Evolutionary conservation across 2,888 invertebrate species (phyloP).

Genomic region (Diachrysia chrysitis): DNA sequence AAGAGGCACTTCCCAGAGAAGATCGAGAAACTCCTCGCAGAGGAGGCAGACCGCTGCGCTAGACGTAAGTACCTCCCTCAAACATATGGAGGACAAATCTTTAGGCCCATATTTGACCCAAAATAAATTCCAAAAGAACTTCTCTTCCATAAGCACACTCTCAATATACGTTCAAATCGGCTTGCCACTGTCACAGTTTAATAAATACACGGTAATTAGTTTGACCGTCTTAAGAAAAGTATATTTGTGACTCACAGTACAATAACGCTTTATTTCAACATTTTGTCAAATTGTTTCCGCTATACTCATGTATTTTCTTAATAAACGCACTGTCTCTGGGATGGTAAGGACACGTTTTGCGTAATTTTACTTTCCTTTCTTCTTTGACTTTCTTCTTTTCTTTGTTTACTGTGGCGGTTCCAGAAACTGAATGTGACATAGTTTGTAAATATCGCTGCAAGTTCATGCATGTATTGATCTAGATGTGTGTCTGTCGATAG

Average conservation of each 20-base stretch:
- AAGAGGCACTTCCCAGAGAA: conserved; percentile 96
- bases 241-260: conserved; percentile 69
- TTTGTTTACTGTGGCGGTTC: conserved; percentile 73
- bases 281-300: conserved; percentile 74
- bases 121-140: conserved; percentile 54
- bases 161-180: conserved; percentile 59
- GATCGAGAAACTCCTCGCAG: conserved; percentile 94
- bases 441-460: conserved; percentile 61
- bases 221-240: conserved; percentile 37
- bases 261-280: conserved; percentile 70
- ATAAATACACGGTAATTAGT: conserved; percentile 48
- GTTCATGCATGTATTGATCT: conserved; percentile 66
- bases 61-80: conserved; percentile 86
- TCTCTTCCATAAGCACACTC: conserved; percentile 61
- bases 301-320: conserved; percentile 80
- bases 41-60: conserved; percentile 93
- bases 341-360: conserved; percentile 85
- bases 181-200: conserved; percentile 66
- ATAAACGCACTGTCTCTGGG: conserved; percentile 82
- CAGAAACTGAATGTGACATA: conserved; percentile 71
- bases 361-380: conserved; percentile 72
- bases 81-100: conserved; percentile 74
- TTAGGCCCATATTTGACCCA: conserved; percentile 67
- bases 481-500: conserved; percentile 62
- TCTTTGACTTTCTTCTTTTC: conserved; percentile 58